A percentile compares a stretch with the other conserved stretches of the same genome.
Conservation (phyloP, 1,140 invertebrate species). For the Solenopsis invicta region DNA sequence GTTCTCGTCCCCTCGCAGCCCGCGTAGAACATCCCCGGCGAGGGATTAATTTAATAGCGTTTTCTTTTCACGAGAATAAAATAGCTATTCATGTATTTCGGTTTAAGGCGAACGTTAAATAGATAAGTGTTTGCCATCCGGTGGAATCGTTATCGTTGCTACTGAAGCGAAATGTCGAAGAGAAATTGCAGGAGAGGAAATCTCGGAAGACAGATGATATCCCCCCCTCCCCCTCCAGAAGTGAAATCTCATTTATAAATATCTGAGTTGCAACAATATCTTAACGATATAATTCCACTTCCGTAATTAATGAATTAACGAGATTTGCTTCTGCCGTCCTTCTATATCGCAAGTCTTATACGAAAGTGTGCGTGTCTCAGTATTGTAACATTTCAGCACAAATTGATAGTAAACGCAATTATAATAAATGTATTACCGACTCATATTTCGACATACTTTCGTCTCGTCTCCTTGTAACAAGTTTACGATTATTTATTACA, state of each 20-base stretch:
- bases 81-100: constrained; percentile 13
- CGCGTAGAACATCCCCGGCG: background rate
- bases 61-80: background rate
- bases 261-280: constrained; percentile 48
- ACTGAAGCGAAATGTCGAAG: constrained; percentile 44
- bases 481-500: constrained; percentile 3
- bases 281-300: constrained; percentile 56
- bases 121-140: constrained; percentile 14
- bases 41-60: background rate
- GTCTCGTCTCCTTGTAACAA: background rate
- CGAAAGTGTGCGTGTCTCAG: constrained; percentile 43
- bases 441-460: background rate
- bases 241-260: constrained; percentile 50
- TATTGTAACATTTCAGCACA: constrained; percentile 45
- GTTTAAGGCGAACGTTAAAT: constrained; percentile 15
- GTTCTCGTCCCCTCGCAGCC: background rate
- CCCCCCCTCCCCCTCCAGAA: too few species aligned
- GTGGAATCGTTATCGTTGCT: constrained; percentile 31
- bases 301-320: constrained; percentile 59
- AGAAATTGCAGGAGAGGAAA: constrained; percentile 28
- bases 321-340: constrained; percentile 72
- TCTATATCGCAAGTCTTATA: constrained; percentile 67
- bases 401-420: constrained; percentile 29
- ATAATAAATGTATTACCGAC: background rate
- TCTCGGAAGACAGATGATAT: constrained; percentile 31